A percentile compares a stretch with the other conserved stretches of the same genome.
phyloP scores from a whole-genome alignment of 2,797 vertebrate genomes.

The Diplodus sargus region DNA sequence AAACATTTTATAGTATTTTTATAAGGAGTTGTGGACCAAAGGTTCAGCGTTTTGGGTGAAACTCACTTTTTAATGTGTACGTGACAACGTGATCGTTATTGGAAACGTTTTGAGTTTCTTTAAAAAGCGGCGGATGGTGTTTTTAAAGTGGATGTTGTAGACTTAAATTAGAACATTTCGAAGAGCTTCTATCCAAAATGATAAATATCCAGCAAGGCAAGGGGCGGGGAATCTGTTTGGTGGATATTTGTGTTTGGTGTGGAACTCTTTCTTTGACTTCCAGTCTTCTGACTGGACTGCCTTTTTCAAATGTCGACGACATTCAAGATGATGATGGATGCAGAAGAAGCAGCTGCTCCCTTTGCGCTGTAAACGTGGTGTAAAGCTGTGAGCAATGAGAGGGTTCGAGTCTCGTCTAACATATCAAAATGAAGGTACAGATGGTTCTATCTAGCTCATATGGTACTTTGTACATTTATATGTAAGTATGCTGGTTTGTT shows the following conservation, averaged over 20 bases:
- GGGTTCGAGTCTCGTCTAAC: conserved; percentile 59
- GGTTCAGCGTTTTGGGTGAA: conserved; percentile 80
- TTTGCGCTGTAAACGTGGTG: conserved; percentile 37
- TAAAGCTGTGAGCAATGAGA: conserved; percentile 34
- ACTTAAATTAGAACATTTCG: conserved; percentile 53
- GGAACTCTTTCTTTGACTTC: conserved; percentile 68
- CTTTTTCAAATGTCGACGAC: conserved; percentile 69
- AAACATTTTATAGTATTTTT: conserved; percentile 89
- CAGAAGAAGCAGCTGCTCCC: conserved; percentile 45
- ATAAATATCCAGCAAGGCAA: conserved; percentile 32
- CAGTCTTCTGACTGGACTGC: conserved; percentile 72
- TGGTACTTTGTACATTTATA: conserved; percentile 65
- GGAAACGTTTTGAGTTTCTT: conserved; percentile 69
- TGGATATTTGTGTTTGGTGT: conserved; percentile 48
- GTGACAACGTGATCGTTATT: conserved; percentile 58
- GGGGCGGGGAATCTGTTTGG: background rate
- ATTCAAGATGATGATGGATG: conserved; percentile 61
- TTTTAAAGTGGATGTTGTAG: conserved; percentile 64
- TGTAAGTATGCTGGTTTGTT: conserved; percentile 62
- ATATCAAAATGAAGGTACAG: conserved; percentile 71
- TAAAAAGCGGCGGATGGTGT: conserved; percentile 48
- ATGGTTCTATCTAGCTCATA: conserved; percentile 56
- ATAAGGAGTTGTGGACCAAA: conserved; percentile 84
- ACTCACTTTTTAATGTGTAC: conserved; percentile 74
- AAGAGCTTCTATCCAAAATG: conserved; percentile 61